phyloP scores from a whole-genome alignment of 2,797 vertebrate genomes.

The Poecilia gillii region DNA sequence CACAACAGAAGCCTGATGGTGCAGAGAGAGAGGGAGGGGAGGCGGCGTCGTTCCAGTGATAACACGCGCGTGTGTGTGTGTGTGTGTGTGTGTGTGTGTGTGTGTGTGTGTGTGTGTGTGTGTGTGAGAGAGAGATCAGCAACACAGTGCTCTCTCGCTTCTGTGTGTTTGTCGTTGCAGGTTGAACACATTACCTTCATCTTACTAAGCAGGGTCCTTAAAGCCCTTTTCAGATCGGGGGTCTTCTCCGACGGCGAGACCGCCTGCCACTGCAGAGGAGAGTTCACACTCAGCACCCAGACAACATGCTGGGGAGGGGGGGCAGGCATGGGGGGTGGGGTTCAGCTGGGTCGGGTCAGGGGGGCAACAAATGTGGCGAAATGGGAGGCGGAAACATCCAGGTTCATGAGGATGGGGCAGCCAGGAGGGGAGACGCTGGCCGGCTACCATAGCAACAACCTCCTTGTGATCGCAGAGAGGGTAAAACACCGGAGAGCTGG shows the following conservation, averaged over 20 bases:
- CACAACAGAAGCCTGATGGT: slow-evolving; percentile 9
- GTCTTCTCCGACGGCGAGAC: slow-evolving; percentile 88
- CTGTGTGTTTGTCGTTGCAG: slow-evolving; percentile 46
- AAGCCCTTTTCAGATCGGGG: slow-evolving; percentile 88
- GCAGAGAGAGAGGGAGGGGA: slow-evolving; percentile 19
- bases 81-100: slow-evolving; percentile 13
- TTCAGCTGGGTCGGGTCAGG: slow-evolving; percentile 29
- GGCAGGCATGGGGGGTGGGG: slow-evolving; percentile 4
- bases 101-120: neutral
- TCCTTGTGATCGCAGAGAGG: neutral
- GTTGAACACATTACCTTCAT: slow-evolving; percentile 85
- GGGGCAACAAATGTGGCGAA: slow-evolving; percentile 36
- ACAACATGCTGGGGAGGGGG: slow-evolving; percentile 66
- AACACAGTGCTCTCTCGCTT: slow-evolving; percentile 48
- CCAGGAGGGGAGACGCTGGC: slow-evolving; percentile 1
- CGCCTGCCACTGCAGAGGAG: slow-evolving; percentile 87
- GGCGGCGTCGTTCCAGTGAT: slow-evolving; percentile 1
- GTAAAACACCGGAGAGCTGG: slow-evolving; percentile 33
- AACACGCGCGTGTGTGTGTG: neutral
- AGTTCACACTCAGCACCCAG: slow-evolving; percentile 82
- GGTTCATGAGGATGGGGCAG: slow-evolving; percentile 36
- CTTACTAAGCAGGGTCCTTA: slow-evolving; percentile 89
- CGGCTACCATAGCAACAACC: neutral
- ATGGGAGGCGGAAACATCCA: slow-evolving; percentile 46
- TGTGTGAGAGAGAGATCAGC: too few relatives aligned